Base-by-base conservation (phyloP, 1,140 invertebrate genomes). In the Odontomachus brunneus region DNA sequence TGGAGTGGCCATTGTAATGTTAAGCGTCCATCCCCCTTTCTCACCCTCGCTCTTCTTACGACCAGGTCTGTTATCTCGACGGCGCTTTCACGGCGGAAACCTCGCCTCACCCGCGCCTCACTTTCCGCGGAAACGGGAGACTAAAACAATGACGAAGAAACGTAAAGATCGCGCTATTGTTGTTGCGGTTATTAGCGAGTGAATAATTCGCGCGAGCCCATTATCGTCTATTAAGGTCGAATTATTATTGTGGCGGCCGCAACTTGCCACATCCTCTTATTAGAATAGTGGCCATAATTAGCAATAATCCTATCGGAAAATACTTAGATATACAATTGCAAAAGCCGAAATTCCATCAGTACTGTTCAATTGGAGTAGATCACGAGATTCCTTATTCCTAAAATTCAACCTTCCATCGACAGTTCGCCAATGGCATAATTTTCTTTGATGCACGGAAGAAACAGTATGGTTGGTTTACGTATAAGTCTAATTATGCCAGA, bases 1-100 rank as follows among this genome's bases (percentile, higher is more conserved):
- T 76, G 9, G 84, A 89, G 76, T 76, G 83, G 72, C 88, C 65
- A 92, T 92, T 92, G 91, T 92, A 82, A 91, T 91, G 90, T 87
- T 91, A 91, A 91, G 87, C 84, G 63, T 51, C 66, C 71, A 81
- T 53, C 51, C 75, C 74, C 19, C 44, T 69, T 81, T 72, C 38
- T 11, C 33, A 44, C 49, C 51, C 48, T 14, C 33, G 60, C 38
- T 72, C 78, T 87, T 72, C 81, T 88, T 88, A 82, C 55, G 19
- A n/a, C 53, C 44, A 38, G 51, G 55, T 75, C 67, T 33, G 85
- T 85, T 87, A 82, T 85, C 72, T 78, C 67, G 48, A 57, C 63
- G 73, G 15, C 19, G 62, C 75, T 78, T 87, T 33, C 57, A 65
- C 59, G 53, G 22, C 22, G 75, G 73, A 83, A 83, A 53, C 66